Conservation (phyloP, 2,888 invertebrate genomes). For the Lepeophtheirus nordmannii region DNA sequence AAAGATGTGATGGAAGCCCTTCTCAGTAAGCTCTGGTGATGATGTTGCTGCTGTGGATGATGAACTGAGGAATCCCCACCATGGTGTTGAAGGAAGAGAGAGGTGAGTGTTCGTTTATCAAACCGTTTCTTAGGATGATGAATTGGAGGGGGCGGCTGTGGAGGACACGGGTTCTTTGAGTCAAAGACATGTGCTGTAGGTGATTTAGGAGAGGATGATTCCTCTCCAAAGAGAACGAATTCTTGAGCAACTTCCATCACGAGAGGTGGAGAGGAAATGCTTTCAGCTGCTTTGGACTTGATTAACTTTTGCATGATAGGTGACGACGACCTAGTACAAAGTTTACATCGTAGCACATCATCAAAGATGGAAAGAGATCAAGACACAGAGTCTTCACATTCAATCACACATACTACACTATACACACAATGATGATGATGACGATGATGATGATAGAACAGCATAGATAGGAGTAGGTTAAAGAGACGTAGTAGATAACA, state of each 20-base stretch:
- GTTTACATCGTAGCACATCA: too few species aligned
- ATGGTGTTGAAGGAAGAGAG: neutral
- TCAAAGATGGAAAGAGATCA: too few species aligned
- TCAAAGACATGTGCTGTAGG: too few species aligned
- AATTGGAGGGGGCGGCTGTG: neutral
- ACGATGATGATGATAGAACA: too few species aligned
- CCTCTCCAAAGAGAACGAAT: neutral
- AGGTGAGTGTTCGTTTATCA: neutral
- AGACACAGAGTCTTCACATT: too few species aligned
- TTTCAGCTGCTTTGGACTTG: neutral
- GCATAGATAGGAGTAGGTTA: too few species aligned
- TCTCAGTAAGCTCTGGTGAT: neutral
- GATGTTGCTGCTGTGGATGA: too few species aligned
- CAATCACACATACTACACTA: too few species aligned
- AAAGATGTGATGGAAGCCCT: neutral
- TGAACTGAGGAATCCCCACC: neutral
- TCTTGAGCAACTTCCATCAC: slow-evolving; percentile 1
- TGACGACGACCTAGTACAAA: too few species aligned
- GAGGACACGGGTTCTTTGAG: neutral
- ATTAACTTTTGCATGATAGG: neutral
- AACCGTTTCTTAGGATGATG: neutral
- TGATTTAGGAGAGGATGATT: neutral
- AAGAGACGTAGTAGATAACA: too few species aligned
- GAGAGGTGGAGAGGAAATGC: neutral
- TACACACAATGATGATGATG: too few species aligned